phyloP scores from a whole-genome alignment of 2,113 vertebrate species.

The Ellobius talpinus region DNA sequence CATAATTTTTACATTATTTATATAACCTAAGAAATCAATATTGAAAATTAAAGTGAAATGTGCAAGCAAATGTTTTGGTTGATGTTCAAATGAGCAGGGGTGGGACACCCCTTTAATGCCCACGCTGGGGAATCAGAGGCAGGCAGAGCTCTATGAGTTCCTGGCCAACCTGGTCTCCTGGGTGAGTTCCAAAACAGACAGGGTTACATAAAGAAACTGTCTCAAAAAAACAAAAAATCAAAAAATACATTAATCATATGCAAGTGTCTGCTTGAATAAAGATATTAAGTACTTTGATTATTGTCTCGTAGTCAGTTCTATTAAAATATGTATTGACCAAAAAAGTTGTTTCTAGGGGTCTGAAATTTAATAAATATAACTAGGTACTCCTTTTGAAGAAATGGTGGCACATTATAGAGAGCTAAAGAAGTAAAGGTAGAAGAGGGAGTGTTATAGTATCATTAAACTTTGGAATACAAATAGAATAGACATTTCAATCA shows the following conservation, averaged over 20 bases:
- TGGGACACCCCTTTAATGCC: too few relatives aligned
- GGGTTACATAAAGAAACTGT: too few relatives aligned
- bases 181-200: too few relatives aligned
- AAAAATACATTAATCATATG: background rate
- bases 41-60: slow-evolving; percentile 25
- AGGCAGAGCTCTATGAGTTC: too few relatives aligned
- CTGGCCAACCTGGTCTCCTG: too few relatives aligned
- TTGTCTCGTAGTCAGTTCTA: background rate
- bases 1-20: background rate
- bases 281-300: background rate
- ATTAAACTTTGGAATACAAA: background rate
- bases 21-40: background rate
- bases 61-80: background rate
- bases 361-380: background rate
- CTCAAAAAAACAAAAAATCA: too few relatives aligned
- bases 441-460: too few relatives aligned
- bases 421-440: background rate
- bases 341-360: background rate
- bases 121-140: too few relatives aligned
- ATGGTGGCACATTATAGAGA: background rate
- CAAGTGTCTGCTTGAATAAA: background rate
- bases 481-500: background rate
- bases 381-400: background rate
- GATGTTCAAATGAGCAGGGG: background rate
- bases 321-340: background rate